Evolutionary conservation across 2,797 vertebrate species (phyloP).

Genomic region (Synanceia verrucosa): DNA sequence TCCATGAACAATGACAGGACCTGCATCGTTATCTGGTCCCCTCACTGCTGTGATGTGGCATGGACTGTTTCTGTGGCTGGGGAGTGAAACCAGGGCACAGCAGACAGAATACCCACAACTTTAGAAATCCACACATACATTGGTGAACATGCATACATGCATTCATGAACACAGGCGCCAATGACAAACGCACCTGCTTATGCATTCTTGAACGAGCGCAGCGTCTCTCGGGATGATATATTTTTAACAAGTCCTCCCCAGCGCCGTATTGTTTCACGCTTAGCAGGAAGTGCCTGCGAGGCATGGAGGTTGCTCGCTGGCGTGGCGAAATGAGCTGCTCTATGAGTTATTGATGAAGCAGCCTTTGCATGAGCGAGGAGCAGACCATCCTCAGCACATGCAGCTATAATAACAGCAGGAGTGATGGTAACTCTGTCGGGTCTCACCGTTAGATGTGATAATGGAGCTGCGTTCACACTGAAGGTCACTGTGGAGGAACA

Average conservation of each 20-base stretch:
- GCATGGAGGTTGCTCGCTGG: conserved; percentile 22
- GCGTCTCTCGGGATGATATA: conserved; percentile 42
- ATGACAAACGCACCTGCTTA: conserved; percentile 27
- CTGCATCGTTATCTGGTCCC: conserved; percentile 44
- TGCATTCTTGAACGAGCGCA: conserved; percentile 42
- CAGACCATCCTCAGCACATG: background rate
- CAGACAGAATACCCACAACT: conserved; percentile 1
- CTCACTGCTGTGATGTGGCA: conserved; percentile 19
- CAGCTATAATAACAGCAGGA: background rate
- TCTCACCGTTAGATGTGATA: background rate
- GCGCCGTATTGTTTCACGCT: conserved; percentile 35
- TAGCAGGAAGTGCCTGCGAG: conserved; percentile 62
- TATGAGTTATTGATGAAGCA: conserved; percentile 69
- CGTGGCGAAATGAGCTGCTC: conserved; percentile 44
- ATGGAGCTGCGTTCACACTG: background rate
- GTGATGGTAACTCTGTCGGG: background rate
- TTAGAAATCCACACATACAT: conserved; percentile 12
- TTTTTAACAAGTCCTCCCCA: conserved; percentile 52
- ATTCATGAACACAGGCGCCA: conserved; percentile 1
- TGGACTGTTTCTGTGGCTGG: conserved; percentile 9
- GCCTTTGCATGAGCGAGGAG: conserved; percentile 25
- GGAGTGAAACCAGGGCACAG: background rate
- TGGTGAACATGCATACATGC: conserved; percentile 18
- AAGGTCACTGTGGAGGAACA: background rate
- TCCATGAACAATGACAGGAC: conserved; percentile 49